Percentiles rank a stretch among this genome's conserved stretches.
Conservation (phyloP, 2,113 vertebrate genomes). For the Scolopax mira region DNA sequence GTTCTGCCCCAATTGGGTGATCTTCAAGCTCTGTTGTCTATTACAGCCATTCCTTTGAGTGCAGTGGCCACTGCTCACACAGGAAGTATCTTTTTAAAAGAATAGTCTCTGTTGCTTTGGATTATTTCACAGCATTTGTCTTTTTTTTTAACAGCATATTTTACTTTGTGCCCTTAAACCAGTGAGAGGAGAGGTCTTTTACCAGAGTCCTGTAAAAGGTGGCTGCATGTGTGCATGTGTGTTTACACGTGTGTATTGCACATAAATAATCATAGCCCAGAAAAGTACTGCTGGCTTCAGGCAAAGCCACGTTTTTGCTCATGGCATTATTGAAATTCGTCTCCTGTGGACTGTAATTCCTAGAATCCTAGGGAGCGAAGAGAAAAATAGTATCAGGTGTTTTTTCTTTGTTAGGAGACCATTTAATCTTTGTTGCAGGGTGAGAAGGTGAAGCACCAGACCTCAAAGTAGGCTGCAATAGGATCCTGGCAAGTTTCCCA, state of each 20-base stretch:
- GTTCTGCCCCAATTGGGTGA: neutral
- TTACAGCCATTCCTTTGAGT: neutral
- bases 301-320: neutral
- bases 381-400: slow-evolving; percentile 34
- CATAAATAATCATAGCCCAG: neutral
- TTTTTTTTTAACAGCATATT: neutral
- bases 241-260: neutral
- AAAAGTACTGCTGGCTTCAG: neutral
- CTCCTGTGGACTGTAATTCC: neutral
- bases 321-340: slow-evolving; percentile 28
- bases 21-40: fast-evolving
- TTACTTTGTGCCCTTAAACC: neutral
- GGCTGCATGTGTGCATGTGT: neutral
- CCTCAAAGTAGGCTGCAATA: slow-evolving; percentile 39
- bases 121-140: neutral
- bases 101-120: neutral
- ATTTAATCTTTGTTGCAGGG: slow-evolving; percentile 55
- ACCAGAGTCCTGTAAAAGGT: neutral
- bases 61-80: too few species aligned
- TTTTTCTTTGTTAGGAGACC: slow-evolving; percentile 8
- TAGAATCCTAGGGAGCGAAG: neutral
- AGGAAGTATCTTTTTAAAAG: neutral
- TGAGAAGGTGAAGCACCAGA: slow-evolving; percentile 64
- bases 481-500: slow-evolving; percentile 52
- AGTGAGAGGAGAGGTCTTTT: neutral